Evolutionary conservation across 2,888 invertebrate species (phyloP).

Genomic region (Micoletzkya japonica): DNA sequence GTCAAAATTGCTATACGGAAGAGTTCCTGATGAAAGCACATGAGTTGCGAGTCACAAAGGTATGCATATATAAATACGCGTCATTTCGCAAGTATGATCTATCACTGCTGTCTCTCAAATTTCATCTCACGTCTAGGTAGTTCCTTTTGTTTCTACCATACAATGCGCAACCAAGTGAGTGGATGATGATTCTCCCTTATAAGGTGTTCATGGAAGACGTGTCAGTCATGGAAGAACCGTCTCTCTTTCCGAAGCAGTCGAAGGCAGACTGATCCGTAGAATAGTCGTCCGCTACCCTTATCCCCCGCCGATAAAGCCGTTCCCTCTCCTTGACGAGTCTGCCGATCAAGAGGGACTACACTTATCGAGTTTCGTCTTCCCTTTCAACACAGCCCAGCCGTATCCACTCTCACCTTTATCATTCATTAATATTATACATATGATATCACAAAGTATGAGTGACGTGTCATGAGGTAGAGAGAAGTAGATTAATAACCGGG

Average conservation of each 20-base stretch:
- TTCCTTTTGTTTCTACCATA: neutral
- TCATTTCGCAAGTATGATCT: neutral
- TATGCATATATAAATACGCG: neutral
- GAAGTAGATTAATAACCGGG: constrained; percentile 41
- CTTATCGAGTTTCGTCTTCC: too few relatives aligned
- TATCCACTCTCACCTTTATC: too few relatives aligned
- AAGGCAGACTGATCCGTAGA: too few relatives aligned
- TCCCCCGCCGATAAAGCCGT: too few relatives aligned
- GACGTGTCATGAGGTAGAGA: too few relatives aligned
- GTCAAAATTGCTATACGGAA: constrained; percentile 23
- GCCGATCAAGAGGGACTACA: too few relatives aligned
- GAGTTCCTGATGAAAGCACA: constrained; percentile 21
- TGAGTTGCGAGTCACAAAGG: constrained; percentile 20
- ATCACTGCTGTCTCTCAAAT: neutral
- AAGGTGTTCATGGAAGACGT: constrained; percentile 24
- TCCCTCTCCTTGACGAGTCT: too few relatives aligned
- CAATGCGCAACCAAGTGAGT: too few relatives aligned
- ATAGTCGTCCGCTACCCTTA: too few relatives aligned
- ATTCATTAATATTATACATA: too few relatives aligned
- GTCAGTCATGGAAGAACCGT: constrained; percentile 8
- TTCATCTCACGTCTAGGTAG: neutral
- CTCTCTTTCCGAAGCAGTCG: neutral
- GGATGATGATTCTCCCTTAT: neutral
- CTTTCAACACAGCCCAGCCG: too few relatives aligned
- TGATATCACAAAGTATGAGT: too few relatives aligned